Conservation (phyloP, 1,140 invertebrate genomes). For the Monomorium pharaonis region DNA sequence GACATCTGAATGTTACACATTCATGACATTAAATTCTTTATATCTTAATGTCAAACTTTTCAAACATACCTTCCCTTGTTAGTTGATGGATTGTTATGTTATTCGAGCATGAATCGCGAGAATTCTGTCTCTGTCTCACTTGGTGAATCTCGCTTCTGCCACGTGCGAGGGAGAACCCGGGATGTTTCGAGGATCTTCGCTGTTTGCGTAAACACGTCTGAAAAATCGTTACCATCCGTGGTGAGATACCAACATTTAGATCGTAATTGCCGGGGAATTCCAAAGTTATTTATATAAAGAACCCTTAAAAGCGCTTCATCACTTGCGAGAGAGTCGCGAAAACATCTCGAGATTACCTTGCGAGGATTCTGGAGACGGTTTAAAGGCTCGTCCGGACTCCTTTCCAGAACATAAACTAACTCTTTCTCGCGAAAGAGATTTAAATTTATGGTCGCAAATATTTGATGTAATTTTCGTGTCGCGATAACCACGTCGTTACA, state of each 20-base stretch:
- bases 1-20: too few relatives aligned
- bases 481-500: background rate
- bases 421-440: background rate
- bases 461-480: background rate
- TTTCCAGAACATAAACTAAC: background rate
- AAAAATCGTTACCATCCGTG: background rate
- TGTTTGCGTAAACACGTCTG: background rate
- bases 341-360: background rate
- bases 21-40: too few relatives aligned
- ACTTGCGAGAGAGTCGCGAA: background rate
- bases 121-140: background rate
- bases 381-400: too few relatives aligned
- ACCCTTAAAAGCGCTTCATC: background rate
- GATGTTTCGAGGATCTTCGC: background rate
- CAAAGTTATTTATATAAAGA: background rate
- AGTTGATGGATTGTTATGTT: background rate
- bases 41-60: too few relatives aligned
- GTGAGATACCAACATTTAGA: background rate
- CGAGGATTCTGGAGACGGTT: too few relatives aligned
- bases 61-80: too few relatives aligned
- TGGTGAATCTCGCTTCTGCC: background rate
- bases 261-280: background rate
- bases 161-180: too few relatives aligned
- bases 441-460: background rate
- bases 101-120: background rate